A percentile compares a stretch with the other conserved stretches of the same genome.
phyloP scores from a whole-genome alignment of 2,797 vertebrate genomes.

The Pangasius macronema region DNA sequence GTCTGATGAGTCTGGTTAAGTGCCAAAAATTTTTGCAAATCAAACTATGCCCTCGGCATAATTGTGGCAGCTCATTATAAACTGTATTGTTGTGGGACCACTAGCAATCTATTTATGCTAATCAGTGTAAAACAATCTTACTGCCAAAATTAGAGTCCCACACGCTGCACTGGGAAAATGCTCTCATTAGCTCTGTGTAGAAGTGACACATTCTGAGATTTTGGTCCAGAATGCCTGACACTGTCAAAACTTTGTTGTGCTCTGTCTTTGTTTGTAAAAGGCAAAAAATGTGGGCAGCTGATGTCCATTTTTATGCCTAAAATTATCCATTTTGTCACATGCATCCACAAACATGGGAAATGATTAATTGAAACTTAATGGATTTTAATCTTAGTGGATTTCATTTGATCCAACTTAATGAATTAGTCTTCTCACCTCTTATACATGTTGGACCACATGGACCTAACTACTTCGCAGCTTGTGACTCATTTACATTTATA shows the following conservation, averaged over 20 bases:
- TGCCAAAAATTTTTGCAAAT: constrained; percentile 15
- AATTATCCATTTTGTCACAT: not conserved
- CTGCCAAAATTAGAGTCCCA: not conserved
- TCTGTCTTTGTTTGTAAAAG: not conserved
- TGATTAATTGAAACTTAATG: not conserved
- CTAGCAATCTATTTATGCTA: constrained; percentile 29
- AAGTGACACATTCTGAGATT: no score
- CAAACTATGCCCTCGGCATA: constrained; percentile 1
- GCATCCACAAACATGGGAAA: not conserved
- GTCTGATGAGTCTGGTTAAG: constrained; percentile 10
- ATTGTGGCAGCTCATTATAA: constrained; percentile 25
- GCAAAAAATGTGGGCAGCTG: not conserved
- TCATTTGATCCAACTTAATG: no score
- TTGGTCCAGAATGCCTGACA: not conserved
- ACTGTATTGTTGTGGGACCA: not conserved
- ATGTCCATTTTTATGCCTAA: not conserved
- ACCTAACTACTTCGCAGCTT: not conserved
- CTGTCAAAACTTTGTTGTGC: not conserved
- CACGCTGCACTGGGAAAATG: not conserved
- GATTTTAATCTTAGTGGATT: not conserved
- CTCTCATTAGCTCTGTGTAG: no score
- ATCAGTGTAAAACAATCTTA: constrained; percentile 21
- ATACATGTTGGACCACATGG: not conserved
- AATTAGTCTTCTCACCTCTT: not conserved
- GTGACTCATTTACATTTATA: no score